phyloP scores from a whole-genome alignment of 2,113 vertebrate genomes.

The Hippocampus zosterae region DNA sequence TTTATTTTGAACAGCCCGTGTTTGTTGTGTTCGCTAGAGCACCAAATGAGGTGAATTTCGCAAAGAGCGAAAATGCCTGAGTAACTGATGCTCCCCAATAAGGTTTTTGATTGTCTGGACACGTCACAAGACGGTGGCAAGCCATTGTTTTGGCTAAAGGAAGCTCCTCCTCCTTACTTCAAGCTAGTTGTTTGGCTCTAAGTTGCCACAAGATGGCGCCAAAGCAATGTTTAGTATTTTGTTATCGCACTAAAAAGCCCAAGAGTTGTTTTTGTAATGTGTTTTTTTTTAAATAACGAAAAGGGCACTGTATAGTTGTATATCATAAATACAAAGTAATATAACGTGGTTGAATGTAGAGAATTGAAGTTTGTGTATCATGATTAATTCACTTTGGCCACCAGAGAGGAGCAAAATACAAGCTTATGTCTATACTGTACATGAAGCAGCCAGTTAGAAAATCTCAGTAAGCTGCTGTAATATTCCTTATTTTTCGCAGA shows the following conservation, averaged over 20 bases:
- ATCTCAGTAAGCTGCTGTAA: neutral
- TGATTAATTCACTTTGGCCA: neutral
- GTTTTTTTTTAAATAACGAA: too few relatives aligned
- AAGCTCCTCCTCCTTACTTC: neutral
- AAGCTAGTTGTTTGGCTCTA: neutral
- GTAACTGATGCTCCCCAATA: too few relatives aligned
- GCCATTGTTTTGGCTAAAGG: neutral
- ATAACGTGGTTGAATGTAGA: neutral
- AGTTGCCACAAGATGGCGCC: neutral
- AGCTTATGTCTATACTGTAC: too few relatives aligned
- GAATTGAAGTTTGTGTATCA: neutral
- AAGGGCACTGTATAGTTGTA: too few relatives aligned
- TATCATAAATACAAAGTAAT: too few relatives aligned
- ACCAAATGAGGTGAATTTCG: neutral
- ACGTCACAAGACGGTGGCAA: neutral
- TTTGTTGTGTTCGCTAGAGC: neutral
- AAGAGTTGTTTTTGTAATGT: too few relatives aligned
- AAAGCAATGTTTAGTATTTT: neutral
- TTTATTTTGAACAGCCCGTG: neutral
- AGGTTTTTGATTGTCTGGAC: neutral
- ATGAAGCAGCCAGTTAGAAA: neutral
- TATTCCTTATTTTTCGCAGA: neutral
- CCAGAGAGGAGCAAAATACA: neutral
- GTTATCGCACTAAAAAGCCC: too few relatives aligned
- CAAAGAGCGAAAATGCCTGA: too few relatives aligned